phyloP scores from a whole-genome alignment of 2,888 invertebrate species.

The Meta bourneti region DNA sequence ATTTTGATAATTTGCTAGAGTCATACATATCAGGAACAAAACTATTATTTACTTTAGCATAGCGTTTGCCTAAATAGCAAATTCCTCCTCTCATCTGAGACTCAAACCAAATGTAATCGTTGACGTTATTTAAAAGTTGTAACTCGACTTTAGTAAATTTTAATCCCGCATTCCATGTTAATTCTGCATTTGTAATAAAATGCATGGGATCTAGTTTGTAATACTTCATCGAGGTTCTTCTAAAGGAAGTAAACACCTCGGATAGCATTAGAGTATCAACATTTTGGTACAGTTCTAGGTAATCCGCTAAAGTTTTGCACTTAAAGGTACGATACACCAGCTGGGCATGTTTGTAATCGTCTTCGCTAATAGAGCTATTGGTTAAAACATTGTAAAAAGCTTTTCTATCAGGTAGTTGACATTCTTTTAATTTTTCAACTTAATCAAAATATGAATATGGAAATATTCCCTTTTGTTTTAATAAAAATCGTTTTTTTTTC shows the following conservation, averaged over 20 bases:
- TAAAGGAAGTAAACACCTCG: background rate
- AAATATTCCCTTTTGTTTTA: no score
- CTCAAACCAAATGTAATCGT: conserved; percentile 78
- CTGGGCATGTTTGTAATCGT: conserved; percentile 12
- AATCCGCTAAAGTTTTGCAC: conserved; percentile 5
- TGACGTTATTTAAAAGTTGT: conserved; percentile 78
- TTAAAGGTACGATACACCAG: background rate
- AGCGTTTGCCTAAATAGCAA: background rate
- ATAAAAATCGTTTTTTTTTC: background rate
- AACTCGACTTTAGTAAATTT: conserved; percentile 78
- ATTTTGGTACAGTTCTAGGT: conserved; percentile 25
- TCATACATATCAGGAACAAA: no score
- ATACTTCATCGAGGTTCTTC: background rate
- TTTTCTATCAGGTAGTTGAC: background rate
- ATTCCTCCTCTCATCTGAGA: conserved; percentile 77
- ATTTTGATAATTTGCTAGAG: no score
- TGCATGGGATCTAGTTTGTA: background rate
- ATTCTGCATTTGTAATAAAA: background rate
- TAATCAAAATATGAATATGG: background rate
- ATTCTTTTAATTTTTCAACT: background rate
- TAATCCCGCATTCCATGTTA: conserved; percentile 57
- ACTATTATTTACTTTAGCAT: conserved; percentile 4
- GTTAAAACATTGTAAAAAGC: background rate
- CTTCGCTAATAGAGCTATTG: background rate
- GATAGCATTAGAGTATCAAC: background rate